Evolutionary conservation across 2,888 invertebrate species (phyloP), one percentile per base, ranked within the genome.

Genomic region (Ophion obscuratus): DNA sequence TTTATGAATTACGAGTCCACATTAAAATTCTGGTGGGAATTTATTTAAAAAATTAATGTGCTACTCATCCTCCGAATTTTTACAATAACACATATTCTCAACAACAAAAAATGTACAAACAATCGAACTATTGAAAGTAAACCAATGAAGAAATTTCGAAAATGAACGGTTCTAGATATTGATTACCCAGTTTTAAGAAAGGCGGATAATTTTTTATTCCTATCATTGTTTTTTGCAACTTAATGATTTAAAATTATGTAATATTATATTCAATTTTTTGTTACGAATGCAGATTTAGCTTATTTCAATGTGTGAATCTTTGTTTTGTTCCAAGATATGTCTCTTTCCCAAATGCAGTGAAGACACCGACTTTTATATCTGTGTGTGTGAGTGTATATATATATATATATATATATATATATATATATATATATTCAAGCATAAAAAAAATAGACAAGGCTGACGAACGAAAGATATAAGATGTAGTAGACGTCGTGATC

Each of bases 401-500:
- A 24, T 24, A 24, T 24, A 24, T 24, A 24, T 24, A 24, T 24
- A 24, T 24, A 24, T 24, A 24, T 24, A 24, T 24, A 24, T 24
- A 24, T 24, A 24, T 24, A 70, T 17, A 70, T 53, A 14, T 11
- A 47, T 40, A 40, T 20, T n/a, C 17, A 6, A n/a, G 2, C 14
- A 31, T 64, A 0, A 14, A 64, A 7, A 27, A 17, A 17, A 27
- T 44, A 31, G 24, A n/a, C 17, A 40, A 31, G 6, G 24, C 7
- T 24, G 24, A 75, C 27, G 2, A 62, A 76, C 24, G 17, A 75
- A 27, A 61, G 40, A 44, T 36, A 66, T 10, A 24, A 1, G 5
- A 11, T 53, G 14, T 31, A 6, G 24, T 36, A 80, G 79, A 73
- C 71, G 66, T 64, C 81, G 61, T 75, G 24, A 40, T 57, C 73